phyloP scores from a whole-genome alignment of 2,113 vertebrate genomes.

The Tretioscincus oriximinensis region DNA sequence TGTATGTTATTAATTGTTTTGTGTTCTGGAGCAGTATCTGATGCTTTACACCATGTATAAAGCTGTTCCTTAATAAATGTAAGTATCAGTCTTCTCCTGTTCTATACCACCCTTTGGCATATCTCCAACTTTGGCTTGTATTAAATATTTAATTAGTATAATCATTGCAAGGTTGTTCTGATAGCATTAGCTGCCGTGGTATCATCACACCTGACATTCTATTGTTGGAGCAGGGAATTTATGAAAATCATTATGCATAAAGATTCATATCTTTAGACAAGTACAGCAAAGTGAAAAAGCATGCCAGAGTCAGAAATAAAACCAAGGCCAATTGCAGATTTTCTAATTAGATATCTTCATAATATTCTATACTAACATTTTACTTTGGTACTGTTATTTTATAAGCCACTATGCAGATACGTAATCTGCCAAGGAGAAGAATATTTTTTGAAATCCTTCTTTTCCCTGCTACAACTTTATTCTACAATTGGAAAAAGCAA shows the following conservation, averaged over 20 bases:
- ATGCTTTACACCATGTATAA: no score
- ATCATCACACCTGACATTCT: no score
- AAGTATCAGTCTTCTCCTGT: no score
- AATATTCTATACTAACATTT: constrained; percentile 38
- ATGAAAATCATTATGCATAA: not conserved
- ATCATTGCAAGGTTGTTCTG: no score
- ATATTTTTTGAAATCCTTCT: constrained; percentile 35
- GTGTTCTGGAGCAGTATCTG: no score
- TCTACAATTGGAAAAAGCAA: constrained; percentile 30
- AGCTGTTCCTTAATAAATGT: no score
- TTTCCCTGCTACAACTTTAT: constrained; percentile 44
- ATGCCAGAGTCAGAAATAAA: constrained; percentile 16
- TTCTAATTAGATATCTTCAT: constrained; percentile 45
- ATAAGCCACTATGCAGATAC: constrained; percentile 37
- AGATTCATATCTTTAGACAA: not conserved
- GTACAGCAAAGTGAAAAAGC: not conserved
- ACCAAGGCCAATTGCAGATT: constrained; percentile 39
- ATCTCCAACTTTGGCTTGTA: no score
- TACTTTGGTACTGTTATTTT: constrained; percentile 47
- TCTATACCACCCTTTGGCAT: no score
- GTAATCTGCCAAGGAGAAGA: constrained; percentile 47
- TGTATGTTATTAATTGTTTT: no score
- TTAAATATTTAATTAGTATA: no score
- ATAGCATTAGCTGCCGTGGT: no score
- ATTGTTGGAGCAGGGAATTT: not conserved